Percentiles rank a stretch among this genome's conserved stretches.
phyloP scores from a whole-genome alignment of 2,888 invertebrate species.

The Parelbella ahira region DNA sequence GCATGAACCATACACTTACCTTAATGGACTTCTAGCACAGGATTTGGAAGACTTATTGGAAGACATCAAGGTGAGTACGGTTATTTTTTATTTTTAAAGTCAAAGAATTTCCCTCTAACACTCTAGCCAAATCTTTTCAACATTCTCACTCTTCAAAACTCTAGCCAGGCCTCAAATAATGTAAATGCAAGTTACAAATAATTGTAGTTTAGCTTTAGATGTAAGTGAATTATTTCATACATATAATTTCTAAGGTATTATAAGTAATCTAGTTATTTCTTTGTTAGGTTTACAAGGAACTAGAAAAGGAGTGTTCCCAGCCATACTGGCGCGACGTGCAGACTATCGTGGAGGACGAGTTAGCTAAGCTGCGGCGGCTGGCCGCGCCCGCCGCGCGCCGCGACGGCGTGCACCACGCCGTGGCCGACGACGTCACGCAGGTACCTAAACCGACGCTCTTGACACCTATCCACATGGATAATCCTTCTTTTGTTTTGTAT shows the following conservation, averaged over 20 bases:
- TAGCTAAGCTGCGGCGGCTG: constrained; percentile 90
- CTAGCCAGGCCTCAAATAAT: too few species aligned
- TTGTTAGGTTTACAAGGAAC: constrained; percentile 89
- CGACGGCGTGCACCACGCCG: constrained; percentile 94
- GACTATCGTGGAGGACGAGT: constrained; percentile 95
- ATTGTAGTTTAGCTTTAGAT: too few species aligned
- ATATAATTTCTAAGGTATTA: too few species aligned
- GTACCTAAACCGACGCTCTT: constrained; percentile 34
- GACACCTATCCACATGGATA: too few species aligned
- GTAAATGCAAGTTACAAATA: too few species aligned
- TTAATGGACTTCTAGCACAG: constrained; percentile 92
- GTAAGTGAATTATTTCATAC: too few species aligned
- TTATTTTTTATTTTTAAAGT: too few species aligned
- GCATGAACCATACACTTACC: constrained; percentile 98
- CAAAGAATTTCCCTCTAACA: too few species aligned
- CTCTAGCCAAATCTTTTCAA: too few species aligned
- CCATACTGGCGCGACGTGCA: constrained; percentile 98
- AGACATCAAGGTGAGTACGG: constrained; percentile 97
- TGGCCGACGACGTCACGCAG: constrained; percentile 92
- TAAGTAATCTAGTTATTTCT: too few species aligned
- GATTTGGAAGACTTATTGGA: constrained; percentile 97
- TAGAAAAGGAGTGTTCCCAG: constrained; percentile 93
- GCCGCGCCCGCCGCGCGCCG: constrained; percentile 81
- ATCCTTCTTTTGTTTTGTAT: too few species aligned
- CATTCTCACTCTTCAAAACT: too few species aligned